Percentiles rank a stretch among this genome's conserved stretches.
Conservation (phyloP, 2,797 vertebrate species). For the Ataeniobius toweri region DNA sequence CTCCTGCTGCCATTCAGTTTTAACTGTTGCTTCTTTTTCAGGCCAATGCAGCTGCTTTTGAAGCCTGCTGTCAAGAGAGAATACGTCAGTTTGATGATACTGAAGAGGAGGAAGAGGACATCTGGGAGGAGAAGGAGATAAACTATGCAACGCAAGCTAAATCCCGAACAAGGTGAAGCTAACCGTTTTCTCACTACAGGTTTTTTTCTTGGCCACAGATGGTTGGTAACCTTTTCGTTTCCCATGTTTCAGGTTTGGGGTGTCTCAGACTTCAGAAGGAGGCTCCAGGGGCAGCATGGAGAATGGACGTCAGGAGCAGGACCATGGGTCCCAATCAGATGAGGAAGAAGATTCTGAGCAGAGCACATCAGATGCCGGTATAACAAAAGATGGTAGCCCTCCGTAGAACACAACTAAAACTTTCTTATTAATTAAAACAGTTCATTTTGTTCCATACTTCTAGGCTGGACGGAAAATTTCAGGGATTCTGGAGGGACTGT, state of each 20-base stretch:
- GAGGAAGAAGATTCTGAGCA: conserved; percentile 76
- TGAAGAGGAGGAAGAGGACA: conserved; percentile 94
- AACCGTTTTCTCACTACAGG: not conserved
- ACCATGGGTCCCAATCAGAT: conserved; percentile 77
- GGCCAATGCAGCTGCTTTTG: conserved; percentile 92
- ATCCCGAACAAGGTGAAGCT: conserved; percentile 88
- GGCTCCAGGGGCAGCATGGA: conserved; percentile 82
- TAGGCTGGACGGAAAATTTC: conserved; percentile 85
- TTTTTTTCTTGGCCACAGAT: not conserved
- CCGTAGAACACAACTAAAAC: not conserved
- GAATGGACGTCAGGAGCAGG: conserved; percentile 79
- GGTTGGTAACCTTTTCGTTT: too few species aligned
- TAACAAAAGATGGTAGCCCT: not conserved
- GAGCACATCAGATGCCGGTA: conserved; percentile 56
- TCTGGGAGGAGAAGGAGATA: conserved; percentile 95
- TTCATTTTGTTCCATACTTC: conserved; percentile 62
- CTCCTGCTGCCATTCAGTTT: not conserved
- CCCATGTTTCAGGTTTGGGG: conserved; percentile 84
- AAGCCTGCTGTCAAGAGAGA: conserved; percentile 93
- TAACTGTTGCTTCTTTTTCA: conserved; percentile 45
- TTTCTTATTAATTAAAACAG: not conserved
- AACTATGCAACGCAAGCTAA: conserved; percentile 88
- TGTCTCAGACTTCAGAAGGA: conserved; percentile 82
- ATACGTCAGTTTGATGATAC: conserved; percentile 95
- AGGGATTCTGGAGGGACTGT: conserved; percentile 78